phyloP scores from a whole-genome alignment of 2,888 invertebrate species.

The Drosophila quinaria region DNA sequence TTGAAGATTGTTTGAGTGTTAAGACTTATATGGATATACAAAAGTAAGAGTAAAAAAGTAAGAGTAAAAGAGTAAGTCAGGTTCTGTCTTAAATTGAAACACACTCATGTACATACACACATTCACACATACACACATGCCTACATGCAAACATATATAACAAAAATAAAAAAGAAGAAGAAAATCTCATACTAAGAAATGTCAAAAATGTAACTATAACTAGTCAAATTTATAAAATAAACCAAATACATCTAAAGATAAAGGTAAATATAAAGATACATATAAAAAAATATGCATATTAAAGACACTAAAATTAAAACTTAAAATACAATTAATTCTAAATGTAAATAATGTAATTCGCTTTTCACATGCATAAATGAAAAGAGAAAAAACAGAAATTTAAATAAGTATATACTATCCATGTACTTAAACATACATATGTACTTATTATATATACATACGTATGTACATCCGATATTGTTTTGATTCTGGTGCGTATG shows the following conservation, averaged over 20 bases:
- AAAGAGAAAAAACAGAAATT: slow-evolving; percentile 3
- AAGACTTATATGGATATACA: slow-evolving; percentile 3
- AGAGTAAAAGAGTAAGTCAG: neutral
- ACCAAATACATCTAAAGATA: slow-evolving; percentile 14
- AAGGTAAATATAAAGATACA: neutral
- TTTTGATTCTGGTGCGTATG: slow-evolving; percentile 9
- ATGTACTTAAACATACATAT: neutral
- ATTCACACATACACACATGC: neutral
- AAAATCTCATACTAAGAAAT: slow-evolving; percentile 32
- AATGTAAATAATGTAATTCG: slow-evolving; percentile 40
- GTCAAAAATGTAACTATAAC: slow-evolving; percentile 52
- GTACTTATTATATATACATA: neutral
- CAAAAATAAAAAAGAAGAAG: slow-evolving; percentile 17
- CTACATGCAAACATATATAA: neutral
- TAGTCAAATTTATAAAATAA: slow-evolving; percentile 71
- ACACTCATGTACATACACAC: slow-evolving; percentile 29
- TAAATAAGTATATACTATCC: neutral
- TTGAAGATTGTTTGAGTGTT: slow-evolving; percentile 10
- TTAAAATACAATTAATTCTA: slow-evolving; percentile 12
- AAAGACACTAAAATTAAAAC: slow-evolving; percentile 13
- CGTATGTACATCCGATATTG: neutral
- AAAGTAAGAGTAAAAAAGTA: neutral
- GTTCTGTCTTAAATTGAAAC: slow-evolving; percentile 9
- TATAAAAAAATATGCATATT: neutral
- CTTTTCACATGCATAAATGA: slow-evolving; percentile 20